Evolutionary conservation across 2,888 invertebrate species (phyloP), one percentile per base, ranked within the genome.

Genomic region (Pterostichus madidus): DNA sequence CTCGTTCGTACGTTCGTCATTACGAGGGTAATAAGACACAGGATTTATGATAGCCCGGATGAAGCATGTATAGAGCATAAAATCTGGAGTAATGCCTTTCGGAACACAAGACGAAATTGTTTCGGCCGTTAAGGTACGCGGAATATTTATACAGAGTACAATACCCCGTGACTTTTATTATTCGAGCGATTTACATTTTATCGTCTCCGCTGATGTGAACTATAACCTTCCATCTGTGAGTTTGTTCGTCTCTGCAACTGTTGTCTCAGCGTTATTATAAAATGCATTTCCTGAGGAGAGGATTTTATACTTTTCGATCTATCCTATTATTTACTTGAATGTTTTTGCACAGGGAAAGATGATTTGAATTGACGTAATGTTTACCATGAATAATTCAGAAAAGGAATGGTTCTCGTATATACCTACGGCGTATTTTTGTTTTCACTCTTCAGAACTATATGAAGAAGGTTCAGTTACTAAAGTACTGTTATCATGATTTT

Each of bases 111-210:
- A 64, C 35, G 64, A 13, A 64, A 64, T 64, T 32, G 64, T 35
- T 49, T 64, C 32, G 64, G 35, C 64, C 35, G 64, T 64, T 64
- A 64, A 35, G 59, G 59, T 59, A 31, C 31, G 59, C 59, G 17
- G 64, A 8, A 64, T 64, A 64, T 64, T 64, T 64, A 64, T 64
- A 64, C 35, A 64, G 64, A 35, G n/a, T 59, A 64, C 35, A 64
- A 64, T 64, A 13, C 13, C 59, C 11, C 11, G 24, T 59, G 24
- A 59, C 59, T 59, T 59, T 59, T 59, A 59, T 59, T 59, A 59
- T 64, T 64, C 35, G 11, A 32, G 13, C 64, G 64, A 64, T 64
- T 64, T 64, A 64, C 64, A 35, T 32, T 64, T 64, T 64, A 64
- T 59, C 59, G 59, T 59, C 11, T 31, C 59, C 59, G 8, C 11